These are phyloP conservation scores for Tor tambroides DNA, from an alignment of 2,113 vertebrate genomes.

Conservation along the genomic window DNA sequence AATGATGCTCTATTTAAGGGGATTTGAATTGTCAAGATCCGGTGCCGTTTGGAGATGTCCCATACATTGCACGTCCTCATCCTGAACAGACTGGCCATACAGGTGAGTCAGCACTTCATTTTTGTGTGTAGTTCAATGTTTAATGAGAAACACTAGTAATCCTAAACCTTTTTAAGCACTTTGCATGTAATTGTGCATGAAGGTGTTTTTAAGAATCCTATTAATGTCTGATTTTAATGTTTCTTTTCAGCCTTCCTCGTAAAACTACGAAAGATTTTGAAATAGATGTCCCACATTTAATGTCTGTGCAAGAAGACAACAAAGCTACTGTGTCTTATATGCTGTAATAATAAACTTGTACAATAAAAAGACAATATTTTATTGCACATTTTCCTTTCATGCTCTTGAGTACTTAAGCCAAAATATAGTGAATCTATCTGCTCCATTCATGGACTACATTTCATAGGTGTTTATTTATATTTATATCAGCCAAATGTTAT, in stretches of 20 bases:
- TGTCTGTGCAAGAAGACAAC: not conserved
- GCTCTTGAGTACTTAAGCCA: not conserved
- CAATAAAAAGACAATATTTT: not conserved
- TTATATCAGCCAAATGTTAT: not conserved
- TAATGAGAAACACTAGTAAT: not conserved
- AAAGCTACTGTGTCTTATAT: not conserved
- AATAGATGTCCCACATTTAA: conserved; percentile 43
- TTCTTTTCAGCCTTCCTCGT: conserved; percentile 86
- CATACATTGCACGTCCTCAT: conserved; percentile 85
- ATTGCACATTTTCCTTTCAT: not conserved
- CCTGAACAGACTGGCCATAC: conserved; percentile 83
- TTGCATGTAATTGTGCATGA: not conserved
- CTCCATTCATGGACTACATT: not conserved
- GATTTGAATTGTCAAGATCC: conserved; percentile 40
- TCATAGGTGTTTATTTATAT: conserved; percentile 25
- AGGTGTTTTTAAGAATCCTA: not conserved
- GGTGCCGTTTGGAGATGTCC: conserved; percentile 68
- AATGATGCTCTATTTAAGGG: conserved; percentile 58
- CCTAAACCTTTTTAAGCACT: not conserved
- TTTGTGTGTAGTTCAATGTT: not conserved
- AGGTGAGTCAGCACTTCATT: conserved; percentile 74
- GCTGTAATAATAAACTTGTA: not conserved
- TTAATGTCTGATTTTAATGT: conserved; percentile 10
- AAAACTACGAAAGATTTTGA: conserved; percentile 84
- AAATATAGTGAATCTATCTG: not conserved